These are phyloP conservation scores for Apotomis betuletana DNA, from an alignment of 2,888 invertebrate species.

Conservation along the genomic window DNA sequence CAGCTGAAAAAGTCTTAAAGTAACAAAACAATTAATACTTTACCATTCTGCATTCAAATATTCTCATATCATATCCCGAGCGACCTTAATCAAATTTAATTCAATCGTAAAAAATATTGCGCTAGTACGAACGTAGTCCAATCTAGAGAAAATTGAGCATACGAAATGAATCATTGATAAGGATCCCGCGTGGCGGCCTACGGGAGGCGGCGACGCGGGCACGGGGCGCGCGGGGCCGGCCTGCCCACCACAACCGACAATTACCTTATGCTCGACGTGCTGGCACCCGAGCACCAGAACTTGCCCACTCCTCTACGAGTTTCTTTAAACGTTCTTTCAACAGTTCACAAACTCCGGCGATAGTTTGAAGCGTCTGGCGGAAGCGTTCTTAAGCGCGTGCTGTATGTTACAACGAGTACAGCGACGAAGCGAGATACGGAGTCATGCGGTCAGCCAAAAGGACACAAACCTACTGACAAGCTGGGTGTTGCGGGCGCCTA, in stretches of 20 bases:
- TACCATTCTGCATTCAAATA: constrained; percentile 17
- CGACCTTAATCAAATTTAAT: constrained; percentile 20
- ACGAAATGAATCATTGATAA: constrained; percentile 61
- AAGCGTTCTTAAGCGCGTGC: constrained; percentile 77
- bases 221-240: constrained; percentile 51
- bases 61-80: constrained; percentile 12
- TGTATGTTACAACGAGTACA: constrained; percentile 79
- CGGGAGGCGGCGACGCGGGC: constrained; percentile 53
- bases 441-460: constrained; percentile 85
- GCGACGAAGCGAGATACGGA: constrained; percentile 83
- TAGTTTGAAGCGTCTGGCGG: constrained; percentile 68
- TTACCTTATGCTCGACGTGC: constrained; percentile 41
- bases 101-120: constrained; percentile 18
- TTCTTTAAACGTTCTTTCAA: constrained; percentile 58
- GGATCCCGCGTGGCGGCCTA: constrained; percentile 60
- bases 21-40: constrained; percentile 7
- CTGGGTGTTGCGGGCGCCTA: constrained; percentile 69
- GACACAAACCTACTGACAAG: constrained; percentile 84
- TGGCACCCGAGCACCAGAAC: constrained; percentile 60
- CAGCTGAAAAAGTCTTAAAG: neutral
- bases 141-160: constrained; percentile 56
- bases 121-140: constrained; percentile 29
- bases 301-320: constrained; percentile 65
- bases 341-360: constrained; percentile 66
- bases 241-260: constrained; percentile 35